Conservation (phyloP, 1,140 invertebrate species). For the Lasioglossum baleicum region DNA sequence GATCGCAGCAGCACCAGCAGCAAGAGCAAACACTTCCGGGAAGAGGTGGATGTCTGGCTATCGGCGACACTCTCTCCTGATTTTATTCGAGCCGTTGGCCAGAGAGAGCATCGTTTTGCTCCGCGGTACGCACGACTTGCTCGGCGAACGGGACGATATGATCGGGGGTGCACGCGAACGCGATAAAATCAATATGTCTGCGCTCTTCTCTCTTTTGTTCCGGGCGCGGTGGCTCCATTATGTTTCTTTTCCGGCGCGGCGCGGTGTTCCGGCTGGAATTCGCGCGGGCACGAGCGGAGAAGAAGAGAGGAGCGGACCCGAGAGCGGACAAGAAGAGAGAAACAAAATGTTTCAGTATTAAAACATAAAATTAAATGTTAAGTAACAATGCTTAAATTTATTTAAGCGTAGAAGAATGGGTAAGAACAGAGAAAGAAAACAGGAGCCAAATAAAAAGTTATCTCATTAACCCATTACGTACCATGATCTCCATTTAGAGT, state of each 20-base stretch:
- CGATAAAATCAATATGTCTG: conserved; percentile 46
- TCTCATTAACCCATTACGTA: too few species aligned
- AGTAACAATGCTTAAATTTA: too few species aligned
- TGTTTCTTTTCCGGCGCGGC: neutral
- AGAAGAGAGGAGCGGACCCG: neutral
- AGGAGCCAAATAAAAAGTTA: too few species aligned
- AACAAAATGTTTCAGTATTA: too few species aligned
- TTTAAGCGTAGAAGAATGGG: too few species aligned
- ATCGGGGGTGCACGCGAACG: conserved; percentile 36
- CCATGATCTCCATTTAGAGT: too few species aligned
- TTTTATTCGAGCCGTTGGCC: conserved; percentile 25
- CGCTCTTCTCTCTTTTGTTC: conserved; percentile 20
- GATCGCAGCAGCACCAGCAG: too few species aligned
- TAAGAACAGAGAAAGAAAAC: too few species aligned
- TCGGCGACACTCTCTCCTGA: neutral
- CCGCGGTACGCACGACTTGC: conserved; percentile 10
- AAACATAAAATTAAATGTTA: too few species aligned
- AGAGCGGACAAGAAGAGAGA: too few species aligned
- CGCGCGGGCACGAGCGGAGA: conserved; percentile 1
- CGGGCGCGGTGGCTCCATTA: neutral
- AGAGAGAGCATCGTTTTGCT: neutral
- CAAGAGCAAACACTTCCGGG: too few species aligned
- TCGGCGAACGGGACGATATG: conserved; percentile 22
- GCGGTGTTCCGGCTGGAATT: conserved; percentile 12
- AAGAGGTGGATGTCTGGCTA: neutral